Base-by-base conservation (phyloP, 2,113 vertebrate species). In the Pelmatolapia mariae region DNA sequence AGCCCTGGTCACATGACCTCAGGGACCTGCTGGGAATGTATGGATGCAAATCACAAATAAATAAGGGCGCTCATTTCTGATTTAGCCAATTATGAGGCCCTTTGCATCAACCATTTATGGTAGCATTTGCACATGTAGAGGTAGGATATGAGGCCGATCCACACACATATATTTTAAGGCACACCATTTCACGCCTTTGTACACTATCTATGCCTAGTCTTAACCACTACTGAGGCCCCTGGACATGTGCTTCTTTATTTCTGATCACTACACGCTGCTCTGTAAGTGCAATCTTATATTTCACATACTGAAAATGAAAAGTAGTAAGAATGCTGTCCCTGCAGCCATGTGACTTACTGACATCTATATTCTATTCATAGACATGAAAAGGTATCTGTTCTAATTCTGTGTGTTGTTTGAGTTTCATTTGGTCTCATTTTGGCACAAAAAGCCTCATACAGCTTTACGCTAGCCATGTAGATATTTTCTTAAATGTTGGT, bases 161-260 rank as follows among this genome's bases (percentile, higher is more conserved):
- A 31, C 9, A 10, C 18, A 19, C 33, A 66, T 11, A 38, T 1
- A 5, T 66, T 38, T 66, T 38, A 36, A 66, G 18, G 31, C 31
- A 31, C 24, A 11, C 43, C 22, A 19, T 76, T 50, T 4, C 2
- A 19, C 6, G 0, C 40, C 71, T 76, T 76, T 47, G 16, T 19
- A 50, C 15, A 78, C 3, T 12, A 12, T 78, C 6, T 50, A 50
- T 4, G 29, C 2, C 45, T 31, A 4, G 16, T 5, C 26, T 47
- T 50, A 13, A 78, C 71, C 43, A 2, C 16, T 4, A 19, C 24
- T 31, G 43, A 19, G 16, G 16, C 24, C 36, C 33, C 2, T 85
- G 89, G 84, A 90, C 63, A 24, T 84, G 76, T 59, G 81, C 66
- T 84, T 76, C 83, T 79, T 24, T 81, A 91, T 80, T 43, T 91